These are phyloP conservation scores for Phrynosoma platyrhinos DNA, from an alignment of 2,113 vertebrate species.

Conservation along the genomic window DNA sequence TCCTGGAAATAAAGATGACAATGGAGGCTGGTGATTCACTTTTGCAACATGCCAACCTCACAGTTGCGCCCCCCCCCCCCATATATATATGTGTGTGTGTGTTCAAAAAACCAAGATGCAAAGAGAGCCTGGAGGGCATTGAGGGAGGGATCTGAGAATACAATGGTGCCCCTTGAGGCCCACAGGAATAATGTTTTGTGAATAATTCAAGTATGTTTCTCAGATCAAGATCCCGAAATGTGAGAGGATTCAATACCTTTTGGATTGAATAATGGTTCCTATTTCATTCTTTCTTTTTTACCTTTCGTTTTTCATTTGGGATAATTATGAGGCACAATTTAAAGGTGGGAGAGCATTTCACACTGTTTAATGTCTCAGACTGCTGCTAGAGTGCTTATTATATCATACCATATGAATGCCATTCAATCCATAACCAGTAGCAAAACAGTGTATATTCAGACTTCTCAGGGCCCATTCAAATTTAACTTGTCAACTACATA, in stretches of 20 bases:
- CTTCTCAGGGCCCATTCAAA: neutral
- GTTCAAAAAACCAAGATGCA: too few relatives aligned
- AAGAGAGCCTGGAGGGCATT: too few relatives aligned
- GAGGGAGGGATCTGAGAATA: too few relatives aligned
- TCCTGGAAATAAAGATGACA: too few relatives aligned
- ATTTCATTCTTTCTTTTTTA: neutral
- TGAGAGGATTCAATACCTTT: neutral
- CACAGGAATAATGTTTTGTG: neutral
- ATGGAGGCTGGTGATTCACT: too few relatives aligned
- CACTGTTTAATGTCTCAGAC: too few relatives aligned
- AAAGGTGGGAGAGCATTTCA: neutral
- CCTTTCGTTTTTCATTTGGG: neutral
- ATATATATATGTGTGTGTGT: too few relatives aligned
- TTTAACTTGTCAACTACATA: neutral
- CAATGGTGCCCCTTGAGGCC: too few relatives aligned
- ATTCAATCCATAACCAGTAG: neutral
- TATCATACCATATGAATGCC: neutral
- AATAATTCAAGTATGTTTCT: neutral
- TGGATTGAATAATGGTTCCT: neutral
- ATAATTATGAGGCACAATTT: neutral
- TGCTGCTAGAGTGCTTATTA: too few relatives aligned
- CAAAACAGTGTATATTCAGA: neutral
- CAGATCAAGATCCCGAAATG: neutral
- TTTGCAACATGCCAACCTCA: too few relatives aligned
- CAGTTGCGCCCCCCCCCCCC: too few relatives aligned